Percentiles rank a stretch among this genome's conserved stretches.
Conservation (phyloP, 2,888 invertebrate species). For the Cataglyphis cursor region DNA sequence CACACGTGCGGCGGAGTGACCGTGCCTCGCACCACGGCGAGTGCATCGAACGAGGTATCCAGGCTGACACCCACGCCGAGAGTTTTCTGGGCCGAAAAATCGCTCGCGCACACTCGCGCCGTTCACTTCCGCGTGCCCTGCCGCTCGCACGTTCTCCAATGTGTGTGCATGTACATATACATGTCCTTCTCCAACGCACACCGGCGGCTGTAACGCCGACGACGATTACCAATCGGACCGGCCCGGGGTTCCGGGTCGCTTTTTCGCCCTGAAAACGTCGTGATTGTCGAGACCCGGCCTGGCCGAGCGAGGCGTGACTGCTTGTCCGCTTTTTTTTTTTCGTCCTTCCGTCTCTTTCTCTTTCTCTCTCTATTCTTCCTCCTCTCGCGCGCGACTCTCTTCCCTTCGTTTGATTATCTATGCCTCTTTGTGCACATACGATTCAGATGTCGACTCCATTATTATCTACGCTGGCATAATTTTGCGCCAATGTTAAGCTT, state of each 20-base stretch:
- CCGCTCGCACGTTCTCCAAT: constrained; percentile 27
- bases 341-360: constrained; percentile 48
- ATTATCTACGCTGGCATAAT: constrained; percentile 25
- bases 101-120: constrained; percentile 73
- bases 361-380: constrained; percentile 38
- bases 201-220: constrained; percentile 32
- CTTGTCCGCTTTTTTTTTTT: constrained; percentile 69
- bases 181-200: constrained; percentile 25
- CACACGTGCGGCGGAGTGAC: constrained; percentile 73
- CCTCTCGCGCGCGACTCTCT: constrained; percentile 13
- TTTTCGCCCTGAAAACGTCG: constrained; percentile 83
- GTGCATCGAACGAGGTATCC: constrained; percentile 80
- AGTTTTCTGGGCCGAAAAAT: constrained; percentile 84
- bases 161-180: constrained; percentile 18
- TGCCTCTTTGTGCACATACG: constrained; percentile 49
- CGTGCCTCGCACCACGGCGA: constrained; percentile 67
- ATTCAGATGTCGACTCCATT: background rate
- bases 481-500: background rate
- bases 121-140: constrained; percentile 84
- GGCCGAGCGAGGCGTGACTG: constrained; percentile 75
- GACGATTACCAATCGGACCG: constrained; percentile 57
- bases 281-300: constrained; percentile 74
- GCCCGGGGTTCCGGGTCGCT: constrained; percentile 80
- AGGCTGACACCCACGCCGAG: constrained; percentile 83
- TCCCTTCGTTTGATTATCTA: constrained; percentile 20